Evolutionary conservation across 2,113 vertebrate genomes (phyloP), one percentile per base, ranked within the genome.

Genomic region (Eulemur rufifrons): DNA sequence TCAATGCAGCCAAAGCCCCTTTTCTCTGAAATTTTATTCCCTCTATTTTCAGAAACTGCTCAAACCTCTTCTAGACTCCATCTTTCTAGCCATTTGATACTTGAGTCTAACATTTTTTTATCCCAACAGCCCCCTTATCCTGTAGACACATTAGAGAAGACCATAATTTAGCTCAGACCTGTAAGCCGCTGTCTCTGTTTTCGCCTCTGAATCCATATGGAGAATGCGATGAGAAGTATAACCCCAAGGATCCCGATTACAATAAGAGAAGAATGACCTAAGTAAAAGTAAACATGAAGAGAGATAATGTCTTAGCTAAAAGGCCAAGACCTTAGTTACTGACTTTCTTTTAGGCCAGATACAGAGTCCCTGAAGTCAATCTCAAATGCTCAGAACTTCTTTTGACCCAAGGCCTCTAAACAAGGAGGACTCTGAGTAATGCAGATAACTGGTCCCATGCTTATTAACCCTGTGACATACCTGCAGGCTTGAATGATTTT

Each of bases 111-210:
- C n/a, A 6, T n/a, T n/a, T 34, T 34, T 50, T 61, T 42, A 54
- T 73, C 18, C 52, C 45, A 82, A 78, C 45, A 85, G 84, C 2
- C 1, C n/a, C 59, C 45, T 78, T 39, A 86, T 56, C 63, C 37
- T 66, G 25, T 73, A 47, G 42, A 66, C 50, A 85, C 2, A 8
- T 54, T 54, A 68, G 64, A 63, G 59, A 74, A 74, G 5, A 45
- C 0, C 13, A 63, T 14, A 32, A 88, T 45, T 84, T 91, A 47
- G 7, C 34, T 73, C 94, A 76, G 47, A 98, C 98, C 97, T 97
- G 89, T 45, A 45, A 97, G 54, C 12, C 15, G 64, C 52, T 84
- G 94, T 50, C 54, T 90, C 39, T 66, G 91, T 77, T 93, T 94
- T 94, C 29, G 69, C 45, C 64, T 97, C 91, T 42, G 89, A 74